Base-by-base conservation (phyloP, 2,888 invertebrate genomes). In the Ametastegia equiseti region DNA sequence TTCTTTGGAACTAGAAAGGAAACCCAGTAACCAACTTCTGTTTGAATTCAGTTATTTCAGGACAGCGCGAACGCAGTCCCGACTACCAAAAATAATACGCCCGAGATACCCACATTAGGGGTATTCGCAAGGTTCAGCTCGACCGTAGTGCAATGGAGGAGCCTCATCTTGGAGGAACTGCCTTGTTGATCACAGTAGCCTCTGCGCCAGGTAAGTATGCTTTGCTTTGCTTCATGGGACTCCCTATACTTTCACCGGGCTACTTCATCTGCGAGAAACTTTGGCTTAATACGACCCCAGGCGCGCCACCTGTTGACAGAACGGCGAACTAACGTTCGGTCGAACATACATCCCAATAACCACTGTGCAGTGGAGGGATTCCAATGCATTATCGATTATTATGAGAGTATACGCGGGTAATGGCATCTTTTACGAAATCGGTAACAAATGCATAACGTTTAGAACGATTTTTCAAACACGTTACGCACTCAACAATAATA, bases 201-300 rank as follows among this genome's bases (percentile, higher is more conserved):
- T 78, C 78, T 78, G 78, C 78, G 60, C 78, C 78, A 60, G 78
- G 60, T 78, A 78, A 78, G 78, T 60, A 78, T 78, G 78, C 23
- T 45, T 5, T 1, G 5, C 6, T 11, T 0, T 0, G 3, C 5
- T 27, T n/a, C 15, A 27, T 7, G 0, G n/a, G 23, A 15, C 42
- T 0, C 5, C 42, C 15, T 60, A 63, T 67, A 27, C 42, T 39
- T 4, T 7, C 45, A 5, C 4, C 6, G 30, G 7, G 23, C 9
- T 33, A 23, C 19, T 60, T 30, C 13, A 54, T 33, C n/a, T 45
- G 60, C 78, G 78, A 60, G 78, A 78, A 60, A 78, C 0, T 75
- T 47, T 45, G 47, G 13, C n/a, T 27, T n/a, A 36, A 6, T n/a
- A 13, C n/a, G 15, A 36, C 30, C 36, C 36, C 13, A 27, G 39